Percentiles rank a stretch among this genome's conserved stretches.
Evolutionary conservation across 2,797 vertebrate genomes (phyloP).

Genomic region (Coreius guichenoti): DNA sequence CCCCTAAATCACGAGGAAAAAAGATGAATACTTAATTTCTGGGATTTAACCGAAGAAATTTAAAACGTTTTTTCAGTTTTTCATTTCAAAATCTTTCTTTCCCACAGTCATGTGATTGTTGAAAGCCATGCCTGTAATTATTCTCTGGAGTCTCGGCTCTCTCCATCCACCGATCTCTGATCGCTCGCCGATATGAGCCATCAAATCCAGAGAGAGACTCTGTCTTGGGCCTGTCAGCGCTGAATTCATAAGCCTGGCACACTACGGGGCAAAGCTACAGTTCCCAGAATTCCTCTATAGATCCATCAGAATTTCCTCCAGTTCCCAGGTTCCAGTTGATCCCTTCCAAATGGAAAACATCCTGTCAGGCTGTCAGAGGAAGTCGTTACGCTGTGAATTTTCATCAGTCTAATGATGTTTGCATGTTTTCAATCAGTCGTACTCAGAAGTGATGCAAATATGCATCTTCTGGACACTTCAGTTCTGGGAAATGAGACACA

Average conservation of each 20-base stretch:
- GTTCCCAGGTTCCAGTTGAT: background rate
- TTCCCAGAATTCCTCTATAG: constrained; percentile 35
- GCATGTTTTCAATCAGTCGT: background rate
- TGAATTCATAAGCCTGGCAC: background rate
- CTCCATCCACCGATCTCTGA: background rate
- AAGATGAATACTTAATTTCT: background rate
- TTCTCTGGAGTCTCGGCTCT: background rate
- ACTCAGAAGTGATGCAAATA: constrained; percentile 5
- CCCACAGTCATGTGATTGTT: background rate
- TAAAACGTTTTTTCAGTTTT: background rate
- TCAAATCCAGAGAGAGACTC: background rate
- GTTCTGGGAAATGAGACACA: background rate
- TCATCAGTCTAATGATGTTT: constrained; percentile 7
- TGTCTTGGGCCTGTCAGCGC: background rate
- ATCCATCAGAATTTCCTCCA: background rate
- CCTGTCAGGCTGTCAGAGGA: constrained; percentile 9
- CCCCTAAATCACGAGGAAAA: constrained; percentile 6
- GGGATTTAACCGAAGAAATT: background rate
- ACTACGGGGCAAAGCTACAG: background rate
- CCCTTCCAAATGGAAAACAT: constrained; percentile 8
- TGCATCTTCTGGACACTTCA: background rate
- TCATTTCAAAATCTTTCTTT: background rate
- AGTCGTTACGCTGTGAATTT: background rate
- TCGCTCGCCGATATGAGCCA: background rate
- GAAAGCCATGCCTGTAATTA: background rate